phyloP scores from a whole-genome alignment of 23 tunicate genomes.

The Halocynthia roretzi region DNA sequence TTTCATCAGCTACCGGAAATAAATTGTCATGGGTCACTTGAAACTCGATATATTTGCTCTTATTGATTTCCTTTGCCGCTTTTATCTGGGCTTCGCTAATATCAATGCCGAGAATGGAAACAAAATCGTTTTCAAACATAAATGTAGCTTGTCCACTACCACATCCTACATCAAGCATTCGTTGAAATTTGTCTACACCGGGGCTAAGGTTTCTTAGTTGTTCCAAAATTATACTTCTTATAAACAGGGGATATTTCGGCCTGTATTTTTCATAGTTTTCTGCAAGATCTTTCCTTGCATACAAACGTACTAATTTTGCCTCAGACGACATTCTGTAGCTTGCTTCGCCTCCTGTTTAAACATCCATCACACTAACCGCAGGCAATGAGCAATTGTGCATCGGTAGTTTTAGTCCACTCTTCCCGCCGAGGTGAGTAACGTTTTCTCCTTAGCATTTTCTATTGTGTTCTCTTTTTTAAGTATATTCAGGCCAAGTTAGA shows the following conservation, averaged over 20 bases:
- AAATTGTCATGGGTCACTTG: background rate
- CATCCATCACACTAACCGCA: too few relatives aligned
- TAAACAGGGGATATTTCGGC: background rate
- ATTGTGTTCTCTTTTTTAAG: too few relatives aligned
- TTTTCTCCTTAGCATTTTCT: too few relatives aligned
- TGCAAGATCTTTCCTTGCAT: background rate
- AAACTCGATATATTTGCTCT: background rate
- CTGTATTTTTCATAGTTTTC: constrained; percentile 3
- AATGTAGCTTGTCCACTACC: constrained; percentile 1
- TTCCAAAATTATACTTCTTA: background rate
- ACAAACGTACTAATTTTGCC: background rate
- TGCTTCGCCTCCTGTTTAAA: too few relatives aligned
- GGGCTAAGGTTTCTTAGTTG: background rate
- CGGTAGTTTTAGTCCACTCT: too few relatives aligned
- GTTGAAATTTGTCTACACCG: background rate
- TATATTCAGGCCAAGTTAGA: too few relatives aligned
- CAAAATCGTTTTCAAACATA: background rate
- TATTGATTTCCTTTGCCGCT: background rate
- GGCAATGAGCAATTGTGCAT: too few relatives aligned
- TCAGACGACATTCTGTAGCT: too few relatives aligned
- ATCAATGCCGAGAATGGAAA: background rate
- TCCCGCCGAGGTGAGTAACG: too few relatives aligned
- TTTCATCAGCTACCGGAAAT: background rate
- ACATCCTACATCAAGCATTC: background rate
- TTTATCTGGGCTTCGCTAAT: background rate